Evolutionary conservation across 2,113 vertebrate genomes (phyloP), one percentile per base, ranked within the genome.

Genomic region (Oreochromis tanganicae): DNA sequence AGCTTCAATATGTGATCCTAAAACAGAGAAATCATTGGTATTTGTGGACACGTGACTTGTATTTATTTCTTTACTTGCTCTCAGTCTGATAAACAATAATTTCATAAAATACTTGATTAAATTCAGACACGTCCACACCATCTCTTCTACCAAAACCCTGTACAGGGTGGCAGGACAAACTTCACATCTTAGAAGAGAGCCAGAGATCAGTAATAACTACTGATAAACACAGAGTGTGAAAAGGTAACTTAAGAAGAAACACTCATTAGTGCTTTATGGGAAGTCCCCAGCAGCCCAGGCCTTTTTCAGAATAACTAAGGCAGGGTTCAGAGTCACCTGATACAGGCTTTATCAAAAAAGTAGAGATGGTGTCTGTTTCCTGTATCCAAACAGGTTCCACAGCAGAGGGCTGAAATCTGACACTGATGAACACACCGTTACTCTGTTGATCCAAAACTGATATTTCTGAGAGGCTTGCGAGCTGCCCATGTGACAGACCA

Each of bases 211-310:
- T 66, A 66, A 38, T 38, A 66, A 66, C 32, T 66, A 38, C 61
- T 5, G 17, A 66, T 66, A 66, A 66, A 66, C 32, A 7, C 34
- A 66, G 10, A 38, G 61, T 21, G 34, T 12, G 61, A 66, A 66
- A 66, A 66, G 61, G 61, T 66, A 66, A 66, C 10, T 21, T 38
- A 21, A 38, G 61, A 66, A 21, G 61, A n/a, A 66, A 38, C 61
- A 66, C 34, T 66, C 61, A 24, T 24, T 24, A 63, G 29, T 19
- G 59, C 17, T 21, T 38, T n/a, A 21, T 21, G 34, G 6, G 10
- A 21, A 66, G 61, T 66, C 61, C 10, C 61, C 61, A 66, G 61
- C 61, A 66, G 34, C 4, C 19, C 61, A 66, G 61, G 10, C 6
- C 34, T 66, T 66, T 66, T 66, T 66, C 61, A 66, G 2, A 66